Percentiles rank a stretch among this genome's conserved stretches.
These are phyloP conservation scores for Aphodius granarius DNA, from an alignment of 2,888 invertebrate genomes.

Conservation along the genomic window DNA sequence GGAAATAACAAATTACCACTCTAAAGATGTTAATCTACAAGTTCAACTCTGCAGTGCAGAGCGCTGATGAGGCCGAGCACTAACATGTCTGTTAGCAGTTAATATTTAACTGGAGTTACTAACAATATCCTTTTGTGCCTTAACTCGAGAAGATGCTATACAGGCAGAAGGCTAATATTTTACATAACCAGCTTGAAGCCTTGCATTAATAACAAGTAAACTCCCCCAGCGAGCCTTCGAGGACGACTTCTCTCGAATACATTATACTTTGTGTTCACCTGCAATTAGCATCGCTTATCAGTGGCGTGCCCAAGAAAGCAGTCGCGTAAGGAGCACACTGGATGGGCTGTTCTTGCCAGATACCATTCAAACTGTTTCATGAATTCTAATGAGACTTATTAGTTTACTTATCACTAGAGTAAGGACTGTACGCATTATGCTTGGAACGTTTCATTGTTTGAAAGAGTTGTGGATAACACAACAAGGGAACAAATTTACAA, in stretches of 20 bases:
- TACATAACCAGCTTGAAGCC: conserved; percentile 39
- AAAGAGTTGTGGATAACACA: too few species aligned
- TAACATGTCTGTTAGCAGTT: background rate
- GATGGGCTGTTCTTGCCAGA: background rate
- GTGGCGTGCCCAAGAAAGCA: background rate
- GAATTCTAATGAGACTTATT: background rate
- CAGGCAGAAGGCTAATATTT: conserved; percentile 35
- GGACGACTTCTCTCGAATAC: conserved; percentile 22
- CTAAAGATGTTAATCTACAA: background rate
- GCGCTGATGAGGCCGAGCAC: background rate
- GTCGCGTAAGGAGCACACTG: background rate
- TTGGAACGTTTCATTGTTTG: too few species aligned
- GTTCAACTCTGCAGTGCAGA: background rate
- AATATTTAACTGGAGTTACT: background rate
- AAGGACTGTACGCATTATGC: too few species aligned
- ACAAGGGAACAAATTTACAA: too few species aligned
- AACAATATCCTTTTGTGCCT: background rate
- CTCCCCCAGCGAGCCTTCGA: conserved; percentile 11
- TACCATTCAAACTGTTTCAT: background rate
- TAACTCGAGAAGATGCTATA: background rate
- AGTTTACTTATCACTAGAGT: too few species aligned
- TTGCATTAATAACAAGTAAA: conserved; percentile 33
- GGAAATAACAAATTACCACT: background rate
- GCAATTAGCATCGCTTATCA: conserved; percentile 28
- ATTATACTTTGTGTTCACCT: conserved; percentile 30